Conservation (phyloP, 2,113 vertebrate species). For the Nannospalax galili region DNA sequence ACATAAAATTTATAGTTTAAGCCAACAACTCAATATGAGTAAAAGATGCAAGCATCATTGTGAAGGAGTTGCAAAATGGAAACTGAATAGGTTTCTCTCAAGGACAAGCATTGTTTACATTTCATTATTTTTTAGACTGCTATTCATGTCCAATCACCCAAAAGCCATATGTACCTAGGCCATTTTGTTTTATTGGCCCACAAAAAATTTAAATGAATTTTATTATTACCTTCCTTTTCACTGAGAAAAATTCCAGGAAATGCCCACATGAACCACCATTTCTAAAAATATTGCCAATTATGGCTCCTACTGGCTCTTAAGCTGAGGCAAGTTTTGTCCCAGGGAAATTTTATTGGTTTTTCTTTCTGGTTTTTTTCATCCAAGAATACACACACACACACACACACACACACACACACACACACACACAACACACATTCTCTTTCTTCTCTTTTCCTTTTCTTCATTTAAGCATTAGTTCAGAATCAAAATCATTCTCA, state of each 20-base stretch:
- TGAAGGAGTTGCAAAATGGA: not conserved
- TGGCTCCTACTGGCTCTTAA: not conserved
- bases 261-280: not conserved
- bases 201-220: constrained; percentile 16
- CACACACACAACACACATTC: too few species aligned
- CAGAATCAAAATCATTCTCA: constrained; percentile 29
- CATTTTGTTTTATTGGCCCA: not conserved
- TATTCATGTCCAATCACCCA: not conserved
- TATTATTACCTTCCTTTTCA: constrained; percentile 43
- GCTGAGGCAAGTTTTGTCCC: not conserved
- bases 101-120: not conserved
- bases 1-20: constrained; percentile 15
- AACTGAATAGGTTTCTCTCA: not conserved
- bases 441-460: not conserved
- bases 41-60: not conserved
- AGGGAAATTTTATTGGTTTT: not conserved
- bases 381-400: constrained; percentile 24
- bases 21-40: not conserved
- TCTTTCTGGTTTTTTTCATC: not conserved
- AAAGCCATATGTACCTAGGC: not conserved
- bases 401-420: too few species aligned
- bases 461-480: not conserved
- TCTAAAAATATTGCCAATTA: constrained; percentile 10
- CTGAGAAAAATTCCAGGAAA: constrained; percentile 35
- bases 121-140: not conserved